A percentile compares a stretch with the other conserved stretches of the same genome.
These are phyloP conservation scores for Camelus dromedarius DNA, from an alignment of 2,113 vertebrate genomes.

Conservation along the genomic window DNA sequence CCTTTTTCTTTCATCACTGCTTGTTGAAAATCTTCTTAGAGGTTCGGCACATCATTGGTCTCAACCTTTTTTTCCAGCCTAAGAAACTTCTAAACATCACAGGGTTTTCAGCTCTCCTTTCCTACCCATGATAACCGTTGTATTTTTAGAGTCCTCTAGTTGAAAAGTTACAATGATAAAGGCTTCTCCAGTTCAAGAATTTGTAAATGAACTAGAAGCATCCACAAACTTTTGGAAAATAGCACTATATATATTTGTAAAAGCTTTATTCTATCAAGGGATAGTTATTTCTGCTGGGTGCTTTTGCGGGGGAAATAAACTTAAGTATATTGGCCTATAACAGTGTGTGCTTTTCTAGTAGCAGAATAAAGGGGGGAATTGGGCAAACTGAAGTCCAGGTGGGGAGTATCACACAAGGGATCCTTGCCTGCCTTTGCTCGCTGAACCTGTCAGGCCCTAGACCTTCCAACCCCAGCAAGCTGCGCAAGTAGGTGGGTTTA, in stretches of 20 bases:
- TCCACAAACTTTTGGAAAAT: background rate
- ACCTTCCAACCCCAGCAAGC: background rate
- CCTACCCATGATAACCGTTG: background rate
- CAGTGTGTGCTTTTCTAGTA: background rate
- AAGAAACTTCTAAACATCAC: background rate
- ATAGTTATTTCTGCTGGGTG: background rate
- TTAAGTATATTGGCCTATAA: background rate
- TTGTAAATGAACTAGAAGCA: background rate
- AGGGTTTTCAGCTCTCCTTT: background rate
- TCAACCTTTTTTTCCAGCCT: background rate
- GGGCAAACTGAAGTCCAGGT: background rate
- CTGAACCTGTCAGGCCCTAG: background rate
- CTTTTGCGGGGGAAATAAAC: background rate
- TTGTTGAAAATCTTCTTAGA: slow-evolving; percentile 43
- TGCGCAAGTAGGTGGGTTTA: too few species aligned
- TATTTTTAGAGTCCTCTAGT: background rate
- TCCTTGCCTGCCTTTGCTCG: background rate
- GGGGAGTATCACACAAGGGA: background rate
- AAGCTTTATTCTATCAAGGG: background rate
- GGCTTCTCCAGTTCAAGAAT: background rate
- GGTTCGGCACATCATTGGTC: background rate
- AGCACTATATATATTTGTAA: background rate
- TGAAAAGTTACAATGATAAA: background rate
- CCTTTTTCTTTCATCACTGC: slow-evolving; percentile 18
- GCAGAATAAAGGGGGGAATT: accelerated